A percentile compares a stretch with the other conserved stretches of the same genome.
phyloP scores from a whole-genome alignment of 1,140 invertebrate species.

The Drosophila ohnishii region DNA sequence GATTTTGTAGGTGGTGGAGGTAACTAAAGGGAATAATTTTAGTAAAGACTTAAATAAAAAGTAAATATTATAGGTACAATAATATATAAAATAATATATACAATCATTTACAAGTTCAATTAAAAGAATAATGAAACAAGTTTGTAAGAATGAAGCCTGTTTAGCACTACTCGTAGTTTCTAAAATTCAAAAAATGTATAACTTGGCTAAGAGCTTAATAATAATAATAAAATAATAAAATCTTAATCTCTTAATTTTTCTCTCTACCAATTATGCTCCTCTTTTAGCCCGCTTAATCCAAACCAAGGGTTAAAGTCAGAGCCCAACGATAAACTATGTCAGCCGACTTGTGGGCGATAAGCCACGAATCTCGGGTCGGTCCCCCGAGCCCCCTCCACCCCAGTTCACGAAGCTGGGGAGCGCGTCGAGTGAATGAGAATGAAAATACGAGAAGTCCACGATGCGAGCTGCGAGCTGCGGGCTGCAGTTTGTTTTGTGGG shows the following conservation, averaged over 20 bases:
- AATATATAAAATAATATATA: neutral
- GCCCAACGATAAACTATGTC: slow-evolving; percentile 8
- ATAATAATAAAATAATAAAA: too few relatives aligned
- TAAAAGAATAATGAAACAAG: neutral
- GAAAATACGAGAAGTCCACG: slow-evolving; percentile 6
- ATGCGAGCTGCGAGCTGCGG: neutral
- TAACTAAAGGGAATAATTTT: neutral
- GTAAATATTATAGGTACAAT: neutral
- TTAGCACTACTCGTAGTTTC: neutral
- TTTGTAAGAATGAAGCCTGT: too few relatives aligned
- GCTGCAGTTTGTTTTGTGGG: neutral
- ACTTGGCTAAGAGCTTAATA: neutral
- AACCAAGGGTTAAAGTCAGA: slow-evolving; percentile 1
- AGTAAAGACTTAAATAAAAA: neutral
- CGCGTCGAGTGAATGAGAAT: slow-evolving; percentile 12
- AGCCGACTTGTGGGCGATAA: neutral
- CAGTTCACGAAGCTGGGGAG: neutral
- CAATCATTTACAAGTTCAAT: neutral
- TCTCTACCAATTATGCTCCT: neutral
- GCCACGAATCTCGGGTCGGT: neutral
- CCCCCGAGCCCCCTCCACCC: neutral
- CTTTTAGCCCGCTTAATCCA: neutral
- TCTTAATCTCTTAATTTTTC: too few relatives aligned
- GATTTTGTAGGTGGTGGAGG: neutral
- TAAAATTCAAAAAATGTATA: neutral